Evolutionary conservation across 2,888 invertebrate species (phyloP).

Genomic region (Phengaris arion): DNA sequence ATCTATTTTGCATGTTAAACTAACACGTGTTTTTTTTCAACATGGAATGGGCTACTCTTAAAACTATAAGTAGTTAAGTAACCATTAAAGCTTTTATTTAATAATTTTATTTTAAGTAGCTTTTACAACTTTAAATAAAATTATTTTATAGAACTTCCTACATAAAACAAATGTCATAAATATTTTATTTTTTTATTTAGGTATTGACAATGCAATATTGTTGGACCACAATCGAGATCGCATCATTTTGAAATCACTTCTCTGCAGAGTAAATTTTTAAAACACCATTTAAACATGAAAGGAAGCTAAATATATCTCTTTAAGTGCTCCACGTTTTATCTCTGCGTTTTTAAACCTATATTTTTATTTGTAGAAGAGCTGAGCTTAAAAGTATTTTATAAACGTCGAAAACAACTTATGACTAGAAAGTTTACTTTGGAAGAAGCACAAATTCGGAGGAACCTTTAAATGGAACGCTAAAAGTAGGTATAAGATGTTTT

Average conservation of each 20-base stretch:
- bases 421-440: not conserved
- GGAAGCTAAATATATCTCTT: conserved; percentile 14
- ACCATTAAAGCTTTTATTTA: too few relatives aligned
- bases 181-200: too few relatives aligned
- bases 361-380: not conserved
- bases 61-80: too few relatives aligned
- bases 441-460: not conserved
- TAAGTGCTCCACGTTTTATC: conserved; percentile 7
- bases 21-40: too few relatives aligned
- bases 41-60: too few relatives aligned
- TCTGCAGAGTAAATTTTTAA: conserved; percentile 11
- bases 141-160: too few relatives aligned
- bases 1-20: too few relatives aligned
- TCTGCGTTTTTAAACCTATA: not conserved
- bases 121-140: too few relatives aligned
- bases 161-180: too few relatives aligned
- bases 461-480: not conserved
- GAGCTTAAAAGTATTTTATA: not conserved
- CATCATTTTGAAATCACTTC: not conserved
- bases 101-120: too few relatives aligned
- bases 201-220: too few relatives aligned
- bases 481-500: too few relatives aligned
- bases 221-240: not conserved
- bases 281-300: conserved; percentile 23
- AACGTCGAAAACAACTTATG: conserved; percentile 8